Conservation (phyloP, 2,888 invertebrate genomes). For the Acrocera orbiculus region DNA sequence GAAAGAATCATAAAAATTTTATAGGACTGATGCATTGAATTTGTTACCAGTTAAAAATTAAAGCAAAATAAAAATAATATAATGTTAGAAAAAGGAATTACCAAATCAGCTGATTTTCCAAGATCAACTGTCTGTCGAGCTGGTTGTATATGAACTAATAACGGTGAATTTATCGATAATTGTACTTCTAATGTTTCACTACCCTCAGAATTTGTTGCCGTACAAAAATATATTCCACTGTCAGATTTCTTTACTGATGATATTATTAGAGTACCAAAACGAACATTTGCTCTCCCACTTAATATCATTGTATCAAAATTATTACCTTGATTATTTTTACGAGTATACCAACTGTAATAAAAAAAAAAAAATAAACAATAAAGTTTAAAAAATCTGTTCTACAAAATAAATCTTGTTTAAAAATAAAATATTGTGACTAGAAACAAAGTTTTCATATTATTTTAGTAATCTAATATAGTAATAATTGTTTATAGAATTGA, state of each 20-base stretch:
- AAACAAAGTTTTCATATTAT: no score
- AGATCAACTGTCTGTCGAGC: constrained; percentile 58
- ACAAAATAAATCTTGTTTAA: no score
- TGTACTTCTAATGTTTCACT: constrained; percentile 37
- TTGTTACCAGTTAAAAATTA: no score
- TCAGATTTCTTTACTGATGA: constrained; percentile 33
- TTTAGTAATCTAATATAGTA: no score
- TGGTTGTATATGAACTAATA: constrained; percentile 60
- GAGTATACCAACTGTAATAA: constrained; percentile 32
- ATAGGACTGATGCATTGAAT: no score
- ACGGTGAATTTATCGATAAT: constrained; percentile 42
- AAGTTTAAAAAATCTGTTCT: not conserved
- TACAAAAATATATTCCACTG: constrained; percentile 36
- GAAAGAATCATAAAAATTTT: no score
- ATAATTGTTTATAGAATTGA: no score
- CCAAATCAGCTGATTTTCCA: constrained; percentile 64
- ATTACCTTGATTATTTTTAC: constrained; percentile 33
- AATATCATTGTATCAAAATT: constrained; percentile 31
- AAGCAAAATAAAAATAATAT: not conserved
- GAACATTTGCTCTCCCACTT: constrained; percentile 32
- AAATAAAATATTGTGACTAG: no score
- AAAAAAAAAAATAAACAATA: not conserved
- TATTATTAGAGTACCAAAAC: constrained; percentile 36
- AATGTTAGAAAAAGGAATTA: constrained; percentile 19
- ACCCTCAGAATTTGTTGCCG: constrained; percentile 36